Conservation (phyloP, 2,113 vertebrate species). For the Crotalus horridus region DNA sequence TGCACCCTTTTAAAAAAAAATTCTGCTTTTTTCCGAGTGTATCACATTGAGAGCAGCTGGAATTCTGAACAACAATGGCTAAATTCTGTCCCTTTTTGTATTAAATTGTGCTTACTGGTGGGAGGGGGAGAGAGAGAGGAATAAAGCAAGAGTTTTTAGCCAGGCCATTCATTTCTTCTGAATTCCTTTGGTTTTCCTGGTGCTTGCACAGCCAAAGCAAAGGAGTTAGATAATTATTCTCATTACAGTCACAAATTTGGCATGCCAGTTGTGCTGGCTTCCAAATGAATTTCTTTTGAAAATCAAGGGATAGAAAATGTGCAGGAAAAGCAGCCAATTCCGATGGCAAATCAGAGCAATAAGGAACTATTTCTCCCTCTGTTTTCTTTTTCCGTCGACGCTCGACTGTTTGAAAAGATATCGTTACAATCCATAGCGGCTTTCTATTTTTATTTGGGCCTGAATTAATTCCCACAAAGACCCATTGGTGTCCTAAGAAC, state of each 20-base stretch:
- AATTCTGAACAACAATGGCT: neutral
- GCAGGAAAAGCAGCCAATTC: neutral
- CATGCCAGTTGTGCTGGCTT: neutral
- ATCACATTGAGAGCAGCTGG: neutral
- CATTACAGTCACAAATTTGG: fast-evolving
- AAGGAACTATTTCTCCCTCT: neutral
- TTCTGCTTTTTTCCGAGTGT: neutral
- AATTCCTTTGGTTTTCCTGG: neutral
- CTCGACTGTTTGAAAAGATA: neutral
- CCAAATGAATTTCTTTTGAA: neutral
- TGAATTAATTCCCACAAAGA: neutral
- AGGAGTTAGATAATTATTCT: neutral
- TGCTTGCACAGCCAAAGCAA: neutral
- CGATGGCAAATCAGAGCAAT: conserved; percentile 26
- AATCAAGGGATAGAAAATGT: neutral
- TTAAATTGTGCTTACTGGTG: neutral
- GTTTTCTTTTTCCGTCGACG: neutral
- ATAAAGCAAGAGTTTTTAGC: neutral
- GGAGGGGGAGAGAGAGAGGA: neutral
- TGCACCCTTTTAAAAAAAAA: neutral
- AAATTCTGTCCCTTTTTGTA: neutral
- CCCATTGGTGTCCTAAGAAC: neutral
- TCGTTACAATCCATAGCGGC: neutral
- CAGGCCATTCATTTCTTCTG: neutral
- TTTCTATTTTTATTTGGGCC: neutral